Evolutionary conservation across 2,797 vertebrate genomes (phyloP), one percentile per base, ranked within the genome.

Genomic region (Tauraco hartlaubi): DNA sequence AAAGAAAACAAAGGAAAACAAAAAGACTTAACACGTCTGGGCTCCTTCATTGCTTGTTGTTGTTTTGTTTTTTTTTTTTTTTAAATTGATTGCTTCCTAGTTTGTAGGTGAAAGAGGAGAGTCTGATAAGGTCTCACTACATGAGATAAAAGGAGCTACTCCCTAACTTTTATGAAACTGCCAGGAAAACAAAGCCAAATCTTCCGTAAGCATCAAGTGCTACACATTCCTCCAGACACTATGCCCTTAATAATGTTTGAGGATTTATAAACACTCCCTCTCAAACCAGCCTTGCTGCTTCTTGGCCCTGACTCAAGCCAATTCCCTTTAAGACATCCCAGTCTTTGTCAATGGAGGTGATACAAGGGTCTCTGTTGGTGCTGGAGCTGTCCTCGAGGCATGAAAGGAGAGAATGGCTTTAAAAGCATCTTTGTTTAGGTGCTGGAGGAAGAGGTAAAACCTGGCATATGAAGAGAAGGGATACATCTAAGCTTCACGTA

Each of bases 341-440:
- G 18, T 15, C 44, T 39, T 13, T 61, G 76, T 71, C 71, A 94
- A 8, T 2, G n/a, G 62, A 76, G 28, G 67, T 25, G 74, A 46
- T 4, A 83, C 16, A 58, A 61, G 62, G n/a, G 29, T 68, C 69
- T 66, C 73, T 75, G 58, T 28, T 54, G 61, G 51, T 35, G 66
- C 58, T 86, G 37, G 2, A 15, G 43, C 21, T 86, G 44, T 88
- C 48, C 78, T 62, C 28, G 46, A 91, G 81, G 55, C 26, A 33
- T 8, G 23, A 37, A 66, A 56, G 72, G 63, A 75, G 9, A 79
- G 39, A 62, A 46, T 2, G 11, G 51, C 29, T 83, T 68, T 82
- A 37, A 91, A 94, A 74, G 69, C 73, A 84, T 78, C 74, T 68
- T 81, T 84, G 52, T 91, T 86, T 87, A 64, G 55, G 31, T 63